These are phyloP conservation scores for Pseudochirops corinnae DNA, from an alignment of 2,797 vertebrate genomes.

Conservation along the genomic window DNA sequence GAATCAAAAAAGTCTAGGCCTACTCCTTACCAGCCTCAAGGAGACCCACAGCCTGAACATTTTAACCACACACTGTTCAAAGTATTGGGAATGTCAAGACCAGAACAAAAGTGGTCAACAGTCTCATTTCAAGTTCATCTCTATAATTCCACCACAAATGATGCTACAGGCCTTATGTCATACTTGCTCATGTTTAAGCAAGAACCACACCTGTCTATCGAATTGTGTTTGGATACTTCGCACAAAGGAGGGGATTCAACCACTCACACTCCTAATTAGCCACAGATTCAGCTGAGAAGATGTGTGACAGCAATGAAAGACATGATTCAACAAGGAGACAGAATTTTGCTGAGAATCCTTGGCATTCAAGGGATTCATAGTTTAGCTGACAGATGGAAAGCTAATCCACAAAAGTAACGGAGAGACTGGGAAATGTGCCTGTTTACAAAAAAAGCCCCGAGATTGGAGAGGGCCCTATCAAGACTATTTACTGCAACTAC, in stretches of 20 bases:
- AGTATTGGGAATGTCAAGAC: background rate
- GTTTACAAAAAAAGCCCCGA: background rate
- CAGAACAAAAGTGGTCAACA: background rate
- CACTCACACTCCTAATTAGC: background rate
- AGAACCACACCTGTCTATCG: background rate
- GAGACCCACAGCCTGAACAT: background rate
- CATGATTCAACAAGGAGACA: background rate
- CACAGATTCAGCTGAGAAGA: background rate
- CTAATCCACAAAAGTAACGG: background rate
- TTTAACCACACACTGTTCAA: background rate
- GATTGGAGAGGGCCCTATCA: background rate
- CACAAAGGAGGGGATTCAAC: background rate
- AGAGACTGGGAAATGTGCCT: background rate
- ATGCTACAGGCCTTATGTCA: background rate
- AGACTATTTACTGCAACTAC: background rate
- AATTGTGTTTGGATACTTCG: background rate
- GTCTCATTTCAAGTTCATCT: background rate
- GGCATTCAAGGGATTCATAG: background rate
- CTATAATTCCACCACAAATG: background rate
- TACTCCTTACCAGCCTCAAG: background rate
- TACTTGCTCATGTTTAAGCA: background rate
- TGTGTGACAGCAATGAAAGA: background rate
- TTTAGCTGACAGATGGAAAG: background rate
- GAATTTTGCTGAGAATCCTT: background rate
- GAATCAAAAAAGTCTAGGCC: background rate